A percentile compares a stretch with the other conserved stretches of the same genome.
Evolutionary conservation across 2,888 invertebrate genomes (phyloP).

Genomic region (Scaeva pyrastri): DNA sequence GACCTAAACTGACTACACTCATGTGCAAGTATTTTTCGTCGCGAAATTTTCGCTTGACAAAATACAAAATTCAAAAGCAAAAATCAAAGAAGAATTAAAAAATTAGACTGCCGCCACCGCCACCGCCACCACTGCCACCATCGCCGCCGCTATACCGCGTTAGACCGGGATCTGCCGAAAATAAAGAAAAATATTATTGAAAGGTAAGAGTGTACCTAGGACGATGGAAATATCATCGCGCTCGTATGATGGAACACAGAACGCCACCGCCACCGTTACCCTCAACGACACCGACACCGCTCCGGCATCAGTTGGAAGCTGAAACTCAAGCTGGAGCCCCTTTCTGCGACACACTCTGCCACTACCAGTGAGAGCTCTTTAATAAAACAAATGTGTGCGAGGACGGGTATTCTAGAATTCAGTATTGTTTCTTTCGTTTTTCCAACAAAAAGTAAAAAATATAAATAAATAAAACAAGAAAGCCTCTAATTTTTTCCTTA

Average conservation of each 20-base stretch:
- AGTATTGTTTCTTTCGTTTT: slow-evolving; percentile 65
- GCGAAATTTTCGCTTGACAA: slow-evolving; percentile 75
- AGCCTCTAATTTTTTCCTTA: slow-evolving; percentile 60
- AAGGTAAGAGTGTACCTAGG: slow-evolving; percentile 1
- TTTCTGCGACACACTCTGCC: slow-evolving; percentile 24
- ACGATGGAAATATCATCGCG: slow-evolving; percentile 55
- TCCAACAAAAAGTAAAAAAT: slow-evolving; percentile 9
- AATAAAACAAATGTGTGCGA: slow-evolving; percentile 74
- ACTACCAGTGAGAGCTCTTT: slow-evolving; percentile 61
- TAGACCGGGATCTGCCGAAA: slow-evolving; percentile 53
- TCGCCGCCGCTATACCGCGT: not conserved
- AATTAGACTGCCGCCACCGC: slow-evolving; percentile 53
- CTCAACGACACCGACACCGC: not conserved
- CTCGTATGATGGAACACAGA: slow-evolving; percentile 46
- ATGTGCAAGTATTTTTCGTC: slow-evolving; percentile 58
- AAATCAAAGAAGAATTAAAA: slow-evolving; percentile 76
- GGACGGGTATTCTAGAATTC: slow-evolving; percentile 68
- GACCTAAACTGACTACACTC: not conserved
- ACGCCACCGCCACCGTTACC: not conserved
- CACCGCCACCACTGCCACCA: not conserved
- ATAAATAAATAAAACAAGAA: slow-evolving; percentile 4
- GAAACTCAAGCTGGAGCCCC: not conserved
- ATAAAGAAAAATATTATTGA: slow-evolving; percentile 35
- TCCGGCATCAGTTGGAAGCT: not conserved
- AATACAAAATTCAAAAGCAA: slow-evolving; percentile 74